Percentiles rank a stretch among this genome's conserved stretches.
These are phyloP conservation scores for Formicarius rufipectus DNA, from an alignment of 2,113 vertebrate genomes.

Conservation along the genomic window DNA sequence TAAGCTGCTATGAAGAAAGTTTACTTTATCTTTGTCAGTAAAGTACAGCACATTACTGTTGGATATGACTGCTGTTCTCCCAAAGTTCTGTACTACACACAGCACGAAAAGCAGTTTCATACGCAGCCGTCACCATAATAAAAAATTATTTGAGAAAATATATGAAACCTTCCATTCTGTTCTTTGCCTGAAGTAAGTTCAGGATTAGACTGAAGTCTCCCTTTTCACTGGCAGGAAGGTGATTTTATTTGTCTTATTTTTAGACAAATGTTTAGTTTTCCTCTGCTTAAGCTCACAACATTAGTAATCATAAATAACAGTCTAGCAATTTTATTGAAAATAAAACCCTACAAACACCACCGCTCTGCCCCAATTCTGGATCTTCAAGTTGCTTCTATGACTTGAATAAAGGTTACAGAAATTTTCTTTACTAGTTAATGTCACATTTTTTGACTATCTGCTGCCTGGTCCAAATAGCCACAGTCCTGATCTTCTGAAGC, in stretches of 20 bases:
- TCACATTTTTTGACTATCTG: background rate
- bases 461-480: background rate
- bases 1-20: background rate
- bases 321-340: background rate
- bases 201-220: background rate
- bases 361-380: rapidly evolving
- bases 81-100: background rate
- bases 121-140: background rate
- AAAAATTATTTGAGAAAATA: background rate
- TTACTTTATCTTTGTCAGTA: background rate
- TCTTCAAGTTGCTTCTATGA: background rate
- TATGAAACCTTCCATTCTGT: background rate
- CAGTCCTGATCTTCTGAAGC: background rate
- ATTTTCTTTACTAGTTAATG: background rate
- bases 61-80: background rate
- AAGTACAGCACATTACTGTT: rapidly evolving
- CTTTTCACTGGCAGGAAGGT: background rate
- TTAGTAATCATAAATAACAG: background rate
- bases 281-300: background rate
- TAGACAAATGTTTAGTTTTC: background rate
- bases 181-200: background rate
- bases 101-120: background rate
- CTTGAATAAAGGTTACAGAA: background rate
- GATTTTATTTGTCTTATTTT: background rate
- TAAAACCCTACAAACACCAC: background rate